Base-by-base conservation (phyloP, 1,140 invertebrate species). In the Habropoda laboriosa region DNA sequence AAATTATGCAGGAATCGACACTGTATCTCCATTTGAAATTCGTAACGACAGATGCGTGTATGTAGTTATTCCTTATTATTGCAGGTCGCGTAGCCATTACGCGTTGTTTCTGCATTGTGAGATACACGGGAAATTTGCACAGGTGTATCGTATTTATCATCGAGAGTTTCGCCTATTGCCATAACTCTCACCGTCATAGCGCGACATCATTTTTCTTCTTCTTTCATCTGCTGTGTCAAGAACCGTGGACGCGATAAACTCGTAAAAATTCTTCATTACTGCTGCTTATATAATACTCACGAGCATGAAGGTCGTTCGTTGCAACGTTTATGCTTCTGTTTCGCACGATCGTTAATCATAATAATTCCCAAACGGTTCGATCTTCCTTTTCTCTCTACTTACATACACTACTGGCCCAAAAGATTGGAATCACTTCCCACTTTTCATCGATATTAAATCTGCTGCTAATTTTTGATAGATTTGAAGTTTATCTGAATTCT, bases 91-190 rank as follows among this genome's bases (percentile, higher is more conserved):
- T 53, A 32, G 10, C 49, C 64, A 40, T 70, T 47, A 42, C 47
- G 18, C 66, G 49, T 47, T 74, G 68, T 84, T 84, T 80, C 72
- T 73, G 32, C 68, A 53, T 73, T 79, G 63, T 40, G 82, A 77
- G 81, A 84, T 60, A 24, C 40, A 30, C 45, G 38, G 40, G 30
- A 73, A 80, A 85, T 81, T 70, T 77, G 51, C 67, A 85, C 78
- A 84, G 82, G 82, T 85, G 83, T 68, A 63, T 51, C 82, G 68
- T 73, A 53, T 74, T 72, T 66, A 67, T 80, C 73, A 80, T 76
- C 66, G 51, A 58, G 51, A 58, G 64, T 72, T 53, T 27, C 58
- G 77, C 72, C 83, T 40, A 75, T 74, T 67, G 73, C 76, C 81
- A 79, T 45, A 58, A 51, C 51, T 76, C 71, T 72, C 51, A n/a